Percentiles rank a stretch among this genome's conserved stretches.
Conservation (phyloP, 2,113 vertebrate genomes). For the Chloropsis hardwickii region DNA sequence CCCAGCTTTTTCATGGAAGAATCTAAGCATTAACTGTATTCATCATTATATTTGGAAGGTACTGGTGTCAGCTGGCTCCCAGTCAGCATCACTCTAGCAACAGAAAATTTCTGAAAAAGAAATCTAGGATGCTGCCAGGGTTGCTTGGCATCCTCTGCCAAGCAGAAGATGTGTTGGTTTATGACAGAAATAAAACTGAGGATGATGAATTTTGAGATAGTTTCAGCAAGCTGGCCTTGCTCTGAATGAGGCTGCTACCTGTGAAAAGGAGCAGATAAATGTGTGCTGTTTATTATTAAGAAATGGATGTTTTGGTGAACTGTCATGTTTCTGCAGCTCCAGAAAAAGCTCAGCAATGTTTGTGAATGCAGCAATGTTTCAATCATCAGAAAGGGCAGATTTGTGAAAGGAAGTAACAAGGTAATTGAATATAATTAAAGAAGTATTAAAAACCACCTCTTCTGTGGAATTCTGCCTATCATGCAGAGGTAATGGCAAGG, state of each 20-base stretch:
- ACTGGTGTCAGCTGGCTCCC: conserved; percentile 40
- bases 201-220: neutral
- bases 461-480: neutral
- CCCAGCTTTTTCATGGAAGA: neutral
- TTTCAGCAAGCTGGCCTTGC: neutral
- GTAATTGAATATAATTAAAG: neutral
- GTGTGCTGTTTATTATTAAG: neutral
- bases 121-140: conserved; percentile 19
- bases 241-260: neutral
- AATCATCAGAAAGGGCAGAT: neutral
- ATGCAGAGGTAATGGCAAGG: neutral
- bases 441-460: neutral
- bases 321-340: neutral
- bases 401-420: neutral
- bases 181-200: conserved; percentile 39
- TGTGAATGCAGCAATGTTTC: neutral
- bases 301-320: neutral
- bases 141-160: conserved; percentile 32
- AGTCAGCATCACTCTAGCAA: conserved; percentile 52
- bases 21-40: conserved; percentile 9
- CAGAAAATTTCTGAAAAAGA: conserved; percentile 39
- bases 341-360: neutral
- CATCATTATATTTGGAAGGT: conserved; percentile 29
- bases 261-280: neutral
- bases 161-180: conserved; percentile 37